These are phyloP conservation scores for Melanostoma scalare DNA, from an alignment of 2,888 invertebrate genomes.

Conservation along the genomic window DNA sequence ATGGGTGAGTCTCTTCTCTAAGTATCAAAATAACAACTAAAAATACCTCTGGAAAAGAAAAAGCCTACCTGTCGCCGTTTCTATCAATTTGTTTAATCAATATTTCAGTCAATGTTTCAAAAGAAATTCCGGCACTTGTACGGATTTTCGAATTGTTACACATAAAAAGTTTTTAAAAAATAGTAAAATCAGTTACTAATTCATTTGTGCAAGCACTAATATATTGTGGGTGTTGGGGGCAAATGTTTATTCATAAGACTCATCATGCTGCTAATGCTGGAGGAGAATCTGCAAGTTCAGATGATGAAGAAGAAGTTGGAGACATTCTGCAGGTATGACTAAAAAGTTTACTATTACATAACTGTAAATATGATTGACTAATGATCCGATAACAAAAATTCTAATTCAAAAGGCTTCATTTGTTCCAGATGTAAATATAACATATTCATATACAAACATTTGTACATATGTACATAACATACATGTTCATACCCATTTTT, in stretches of 20 bases:
- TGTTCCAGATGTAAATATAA: too few relatives aligned
- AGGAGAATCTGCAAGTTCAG: conserved; percentile 84
- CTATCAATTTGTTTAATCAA: conserved; percentile 65
- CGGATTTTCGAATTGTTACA: conserved; percentile 47
- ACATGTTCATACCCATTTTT: too few relatives aligned
- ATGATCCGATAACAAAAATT: too few relatives aligned
- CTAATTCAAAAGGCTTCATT: too few relatives aligned
- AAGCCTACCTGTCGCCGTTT: conserved; percentile 10
- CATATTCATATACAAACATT: too few relatives aligned
- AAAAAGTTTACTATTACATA: conserved; percentile 11
- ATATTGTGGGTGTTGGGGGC: conserved; percentile 4
- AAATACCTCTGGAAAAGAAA: too few relatives aligned
- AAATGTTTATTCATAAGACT: conserved; percentile 85
- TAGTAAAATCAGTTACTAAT: conserved; percentile 30
- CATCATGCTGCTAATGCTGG: conserved; percentile 81
- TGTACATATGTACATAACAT: too few relatives aligned
- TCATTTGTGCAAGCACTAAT: conserved; percentile 63
- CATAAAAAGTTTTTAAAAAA: conserved; percentile 15
- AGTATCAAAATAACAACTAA: too few relatives aligned
- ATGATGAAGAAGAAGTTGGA: conserved; percentile 84
- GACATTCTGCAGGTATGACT: conserved; percentile 80
- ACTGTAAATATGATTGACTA: neutral
- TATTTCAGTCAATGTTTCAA: conserved; percentile 37
- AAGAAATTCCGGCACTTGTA: conserved; percentile 59
- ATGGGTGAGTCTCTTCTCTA: too few relatives aligned